Evolutionary conservation across 1,140 invertebrate species (phyloP).

Genomic region (Aphidius ervi): DNA sequence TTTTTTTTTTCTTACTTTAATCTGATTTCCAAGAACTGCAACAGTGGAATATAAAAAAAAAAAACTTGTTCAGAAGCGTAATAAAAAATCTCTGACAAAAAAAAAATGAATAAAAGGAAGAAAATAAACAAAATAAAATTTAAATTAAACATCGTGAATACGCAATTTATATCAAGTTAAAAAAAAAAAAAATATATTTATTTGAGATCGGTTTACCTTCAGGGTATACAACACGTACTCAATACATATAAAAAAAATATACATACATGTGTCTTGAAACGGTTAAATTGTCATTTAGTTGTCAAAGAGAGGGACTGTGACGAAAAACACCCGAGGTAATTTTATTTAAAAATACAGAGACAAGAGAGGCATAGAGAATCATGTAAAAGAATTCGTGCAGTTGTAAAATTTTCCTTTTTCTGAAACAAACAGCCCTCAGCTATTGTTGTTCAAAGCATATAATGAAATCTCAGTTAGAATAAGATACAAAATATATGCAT

Average conservation of each 20-base stretch:
- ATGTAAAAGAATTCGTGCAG: conserved; percentile 14
- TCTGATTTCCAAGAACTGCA: too few species aligned
- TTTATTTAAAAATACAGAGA: conserved; percentile 16
- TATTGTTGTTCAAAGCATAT: conserved; percentile 52
- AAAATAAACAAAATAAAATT: background rate
- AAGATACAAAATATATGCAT: conserved; percentile 18
- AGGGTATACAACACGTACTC: too few species aligned
- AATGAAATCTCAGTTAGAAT: conserved; percentile 49
- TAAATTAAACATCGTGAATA: conserved; percentile 12
- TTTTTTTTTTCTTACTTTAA: too few species aligned
- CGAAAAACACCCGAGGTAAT: conserved; percentile 14
- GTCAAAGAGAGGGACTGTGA: conserved; percentile 25
- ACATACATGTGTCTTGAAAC: conserved; percentile 24
- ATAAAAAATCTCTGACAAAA: background rate
- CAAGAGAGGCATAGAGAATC: conserved; percentile 24
- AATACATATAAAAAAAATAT: background rate
- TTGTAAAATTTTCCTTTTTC: background rate
- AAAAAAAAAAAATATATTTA: background rate
- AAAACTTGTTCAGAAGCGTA: too few species aligned
- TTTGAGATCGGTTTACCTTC: too few species aligned
- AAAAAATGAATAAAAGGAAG: background rate
- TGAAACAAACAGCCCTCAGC: conserved; percentile 45
- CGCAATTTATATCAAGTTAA: conserved; percentile 11
- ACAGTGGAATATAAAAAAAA: too few species aligned
- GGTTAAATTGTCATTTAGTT: conserved; percentile 35